Base-by-base conservation (phyloP, 2,113 vertebrate genomes). In the Andinoacara biseriatus region DNA sequence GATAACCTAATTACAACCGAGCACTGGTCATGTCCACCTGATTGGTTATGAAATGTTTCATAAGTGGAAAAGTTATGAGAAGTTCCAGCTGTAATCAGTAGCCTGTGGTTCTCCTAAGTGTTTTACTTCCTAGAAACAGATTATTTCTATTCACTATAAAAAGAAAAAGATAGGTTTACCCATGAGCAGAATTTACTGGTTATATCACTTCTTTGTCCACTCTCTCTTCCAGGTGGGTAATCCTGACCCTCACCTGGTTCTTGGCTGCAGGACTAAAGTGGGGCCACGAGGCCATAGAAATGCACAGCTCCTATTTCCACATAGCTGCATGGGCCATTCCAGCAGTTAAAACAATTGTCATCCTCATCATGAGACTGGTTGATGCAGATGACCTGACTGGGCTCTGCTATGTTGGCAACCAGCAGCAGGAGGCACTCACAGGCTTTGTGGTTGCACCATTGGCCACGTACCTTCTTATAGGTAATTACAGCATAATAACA, bases 281-380 rank as follows among this genome's bases (percentile, higher is more conserved):
- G 99, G 99, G 99, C 78, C 98, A 99, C 0, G 98, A 99, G 92
- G 98, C 98, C 15, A 99, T 99, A 5, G 98, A 99, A 92, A 99
- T 99, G 98, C 98, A 99, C 95, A 99, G 98, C 91, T 99, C 98
- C 35, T 99, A 99, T 87, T 99, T 99, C 95, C 98, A 99, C 89
- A 99, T 99, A 0, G 98, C 98, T 1, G 98, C 98, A 22, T 99
- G 98, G 98, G 98, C 98, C 57, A 99, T 99, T 91, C 98, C 98
- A 0, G 98, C 98, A 0, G 96, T 99, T 65, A 99, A 99, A 95
- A 99, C 98, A 90, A 99, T 99, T 0, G 98, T 99, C 79, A 98
- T 99, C 84, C 95, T 99, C 83, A 99, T 99, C 58, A 99, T 99
- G 98, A 96, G 98, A 65, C 93, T 99, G 1, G 98, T 99, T 61